Evolutionary conservation across 2,797 vertebrate species (phyloP).

Genomic region (Hyperoplus immaculatus): DNA sequence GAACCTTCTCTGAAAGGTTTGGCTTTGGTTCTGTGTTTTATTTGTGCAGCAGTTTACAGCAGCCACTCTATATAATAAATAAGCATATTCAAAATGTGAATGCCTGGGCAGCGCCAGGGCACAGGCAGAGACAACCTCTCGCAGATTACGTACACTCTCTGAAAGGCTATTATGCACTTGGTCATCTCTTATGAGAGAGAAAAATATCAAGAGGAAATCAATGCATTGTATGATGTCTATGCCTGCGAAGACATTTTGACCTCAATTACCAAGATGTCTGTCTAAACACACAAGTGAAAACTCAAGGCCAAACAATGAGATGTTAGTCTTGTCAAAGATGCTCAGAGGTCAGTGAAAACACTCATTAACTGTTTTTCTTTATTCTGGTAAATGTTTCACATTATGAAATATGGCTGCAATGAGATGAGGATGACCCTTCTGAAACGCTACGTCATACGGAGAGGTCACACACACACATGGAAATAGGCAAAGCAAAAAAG

Average conservation of each 20-base stretch:
- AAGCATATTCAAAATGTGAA: constrained; percentile 40
- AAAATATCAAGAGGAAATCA: constrained; percentile 59
- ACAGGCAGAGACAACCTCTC: constrained; percentile 34
- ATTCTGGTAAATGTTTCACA: constrained; percentile 56
- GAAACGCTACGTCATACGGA: constrained; percentile 20
- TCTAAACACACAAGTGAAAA: constrained; percentile 55
- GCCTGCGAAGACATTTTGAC: constrained; percentile 55
- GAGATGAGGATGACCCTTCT: constrained; percentile 42
- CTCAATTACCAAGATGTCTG: constrained; percentile 72
- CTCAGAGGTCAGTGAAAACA: constrained; percentile 59
- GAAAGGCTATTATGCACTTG: constrained; percentile 46
- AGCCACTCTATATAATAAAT: constrained; percentile 19
- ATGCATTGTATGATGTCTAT: constrained; percentile 33
- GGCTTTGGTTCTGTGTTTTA: constrained; percentile 6
- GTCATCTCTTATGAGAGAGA: constrained; percentile 50
- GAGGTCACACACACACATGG: background rate
- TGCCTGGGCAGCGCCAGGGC: constrained; percentile 23
- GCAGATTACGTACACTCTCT: constrained; percentile 35
- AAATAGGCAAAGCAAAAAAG: background rate
- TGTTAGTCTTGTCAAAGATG: constrained; percentile 55
- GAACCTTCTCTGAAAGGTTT: constrained; percentile 10
- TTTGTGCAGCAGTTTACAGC: constrained; percentile 15
- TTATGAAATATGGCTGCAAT: constrained; percentile 38
- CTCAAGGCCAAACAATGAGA: constrained; percentile 74
- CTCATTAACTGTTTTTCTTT: constrained; percentile 62